Conservation (phyloP, 2,113 vertebrate genomes). For the Pterocles gutturalis region DNA sequence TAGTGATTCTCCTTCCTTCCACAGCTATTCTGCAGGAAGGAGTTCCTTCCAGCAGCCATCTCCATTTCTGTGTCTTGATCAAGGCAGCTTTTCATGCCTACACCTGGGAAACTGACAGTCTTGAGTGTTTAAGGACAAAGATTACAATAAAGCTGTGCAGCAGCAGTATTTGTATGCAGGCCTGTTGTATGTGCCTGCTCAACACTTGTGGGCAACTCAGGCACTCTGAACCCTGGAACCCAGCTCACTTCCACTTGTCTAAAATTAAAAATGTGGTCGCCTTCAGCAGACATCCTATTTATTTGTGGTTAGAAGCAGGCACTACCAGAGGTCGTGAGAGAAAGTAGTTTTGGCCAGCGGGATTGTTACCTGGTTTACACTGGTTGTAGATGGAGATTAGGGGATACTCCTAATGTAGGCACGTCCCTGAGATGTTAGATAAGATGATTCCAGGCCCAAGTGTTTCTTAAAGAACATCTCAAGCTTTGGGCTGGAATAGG, state of each 20-base stretch:
- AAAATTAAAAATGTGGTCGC: background rate
- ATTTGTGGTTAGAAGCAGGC: background rate
- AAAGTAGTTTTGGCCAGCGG: background rate
- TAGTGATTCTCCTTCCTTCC: background rate
- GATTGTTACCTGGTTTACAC: background rate
- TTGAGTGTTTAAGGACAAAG: background rate
- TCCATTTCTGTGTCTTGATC: background rate
- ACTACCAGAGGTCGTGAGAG: background rate
- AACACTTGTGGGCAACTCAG: background rate
- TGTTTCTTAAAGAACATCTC: background rate
- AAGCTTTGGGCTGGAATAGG: background rate
- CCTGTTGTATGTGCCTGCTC: background rate
- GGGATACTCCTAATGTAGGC: background rate
- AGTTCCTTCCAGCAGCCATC: background rate
- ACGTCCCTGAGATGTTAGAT: background rate
- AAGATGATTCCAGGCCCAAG: background rate
- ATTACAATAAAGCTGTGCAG: background rate
- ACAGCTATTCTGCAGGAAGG: background rate
- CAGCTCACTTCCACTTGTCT: background rate
- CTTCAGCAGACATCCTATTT: background rate
- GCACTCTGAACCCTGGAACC: background rate
- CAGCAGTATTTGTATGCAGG: background rate
- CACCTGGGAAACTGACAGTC: background rate
- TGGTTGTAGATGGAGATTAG: background rate
- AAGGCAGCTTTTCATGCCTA: background rate